Percentiles rank a stretch among this genome's conserved stretches.
Conservation (phyloP, 37 sponge, comb jelly and placozoan genomes). For the Crambe crambe region DNA sequence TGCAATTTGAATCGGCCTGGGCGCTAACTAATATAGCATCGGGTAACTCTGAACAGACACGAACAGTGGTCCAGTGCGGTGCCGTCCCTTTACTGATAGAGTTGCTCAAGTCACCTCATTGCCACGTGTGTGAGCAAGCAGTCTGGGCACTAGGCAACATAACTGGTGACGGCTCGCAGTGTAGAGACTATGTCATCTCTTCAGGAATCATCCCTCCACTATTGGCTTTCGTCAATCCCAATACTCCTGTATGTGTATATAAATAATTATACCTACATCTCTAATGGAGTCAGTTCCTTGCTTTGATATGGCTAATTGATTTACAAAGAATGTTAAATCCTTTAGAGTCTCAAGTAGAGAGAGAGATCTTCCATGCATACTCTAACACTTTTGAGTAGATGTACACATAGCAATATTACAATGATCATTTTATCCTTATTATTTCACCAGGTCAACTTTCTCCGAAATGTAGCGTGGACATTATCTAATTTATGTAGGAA, state of each 20-base stretch:
- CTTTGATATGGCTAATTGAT: no score
- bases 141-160: slow-evolving; percentile 97
- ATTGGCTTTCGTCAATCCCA: slow-evolving; percentile 60
- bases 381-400: no score
- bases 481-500: slow-evolving; percentile 93
- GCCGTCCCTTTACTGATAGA: slow-evolving; percentile 86
- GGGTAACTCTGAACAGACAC: slow-evolving; percentile 91
- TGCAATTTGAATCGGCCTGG: slow-evolving; percentile 98
- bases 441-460: slow-evolving; percentile 73
- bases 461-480: slow-evolving; percentile 90
- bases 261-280: no score
- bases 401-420: no score
- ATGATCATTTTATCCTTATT: no score
- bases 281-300: no score
- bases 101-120: slow-evolving; percentile 53
- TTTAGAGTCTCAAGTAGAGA: no score
- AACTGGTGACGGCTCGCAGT: slow-evolving; percentile 82
- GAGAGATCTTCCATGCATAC: no score
- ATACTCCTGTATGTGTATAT: slow-evolving; percentile 54
- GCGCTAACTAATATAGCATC: slow-evolving; percentile 97
- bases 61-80: slow-evolving; percentile 76
- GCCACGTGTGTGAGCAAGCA: slow-evolving; percentile 85
- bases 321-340: no score
- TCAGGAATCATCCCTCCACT: slow-evolving; percentile 86
- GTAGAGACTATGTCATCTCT: slow-evolving; percentile 83